Percentiles rank a stretch among this genome's conserved stretches.
Evolutionary conservation across 2,797 vertebrate species (phyloP).

Genomic region (Tamandua tetradactyla): DNA sequence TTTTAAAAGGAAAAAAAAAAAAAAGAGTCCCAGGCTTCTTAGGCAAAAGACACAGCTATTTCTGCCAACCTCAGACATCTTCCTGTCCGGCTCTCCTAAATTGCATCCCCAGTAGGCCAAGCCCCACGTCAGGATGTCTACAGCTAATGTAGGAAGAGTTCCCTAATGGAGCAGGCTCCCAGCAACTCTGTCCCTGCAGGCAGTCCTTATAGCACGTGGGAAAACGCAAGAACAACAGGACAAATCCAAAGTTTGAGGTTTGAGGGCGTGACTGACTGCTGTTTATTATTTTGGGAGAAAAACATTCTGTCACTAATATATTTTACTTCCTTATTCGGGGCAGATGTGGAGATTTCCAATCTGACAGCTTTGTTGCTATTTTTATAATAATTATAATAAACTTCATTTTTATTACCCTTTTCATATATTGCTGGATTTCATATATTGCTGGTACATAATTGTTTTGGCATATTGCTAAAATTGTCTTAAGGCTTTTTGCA

Average conservation of each 20-base stretch:
- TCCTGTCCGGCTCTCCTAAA: background rate
- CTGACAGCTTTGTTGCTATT: background rate
- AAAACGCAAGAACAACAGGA: background rate
- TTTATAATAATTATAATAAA: background rate
- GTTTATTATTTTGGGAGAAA: background rate
- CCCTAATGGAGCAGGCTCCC: background rate
- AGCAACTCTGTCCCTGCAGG: no score
- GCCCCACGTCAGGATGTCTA: background rate
- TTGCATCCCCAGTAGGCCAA: background rate
- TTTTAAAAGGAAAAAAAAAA: no score
- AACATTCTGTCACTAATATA: background rate
- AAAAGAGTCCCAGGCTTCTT: background rate
- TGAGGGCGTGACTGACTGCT: background rate
- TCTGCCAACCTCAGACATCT: background rate
- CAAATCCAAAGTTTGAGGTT: background rate
- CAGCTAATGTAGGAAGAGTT: background rate
- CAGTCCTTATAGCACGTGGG: no score
- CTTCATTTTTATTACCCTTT: background rate
- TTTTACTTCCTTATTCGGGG: background rate
- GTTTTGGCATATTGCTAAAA: background rate
- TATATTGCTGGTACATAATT: background rate
- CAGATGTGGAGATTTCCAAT: background rate
- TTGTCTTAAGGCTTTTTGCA: background rate
- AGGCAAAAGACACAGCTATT: slow-evolving; percentile 4
- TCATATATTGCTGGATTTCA: background rate